phyloP scores from a whole-genome alignment of 2,797 vertebrate genomes.

The Sebastes hubbsi region DNA sequence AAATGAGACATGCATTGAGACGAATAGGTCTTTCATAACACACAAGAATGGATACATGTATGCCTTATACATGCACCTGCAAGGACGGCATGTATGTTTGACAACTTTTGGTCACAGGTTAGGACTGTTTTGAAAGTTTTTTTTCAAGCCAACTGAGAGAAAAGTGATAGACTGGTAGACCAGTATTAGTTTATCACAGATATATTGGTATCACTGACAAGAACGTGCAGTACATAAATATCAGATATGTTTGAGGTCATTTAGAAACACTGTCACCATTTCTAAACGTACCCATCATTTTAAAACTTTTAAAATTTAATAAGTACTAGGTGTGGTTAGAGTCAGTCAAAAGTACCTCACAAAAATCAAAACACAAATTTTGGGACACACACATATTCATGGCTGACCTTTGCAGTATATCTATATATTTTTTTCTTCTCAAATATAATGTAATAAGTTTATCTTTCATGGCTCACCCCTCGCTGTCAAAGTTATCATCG shows the following conservation, averaged over 20 bases:
- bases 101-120: background rate
- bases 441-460: too few relatives aligned
- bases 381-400: too few relatives aligned
- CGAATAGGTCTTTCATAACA: background rate
- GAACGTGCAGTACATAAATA: background rate
- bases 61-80: background rate
- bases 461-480: too few relatives aligned
- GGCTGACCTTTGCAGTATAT: too few relatives aligned
- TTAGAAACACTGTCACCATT: too few relatives aligned
- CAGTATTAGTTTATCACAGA: background rate
- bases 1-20: slow-evolving; percentile 37
- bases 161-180: too few relatives aligned
- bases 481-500: background rate
- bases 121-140: background rate
- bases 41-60: background rate
- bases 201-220: background rate
- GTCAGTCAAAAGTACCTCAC: too few relatives aligned
- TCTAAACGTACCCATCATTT: too few relatives aligned
- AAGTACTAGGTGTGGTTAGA: too few relatives aligned
- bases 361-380: too few relatives aligned
- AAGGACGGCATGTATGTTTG: background rate
- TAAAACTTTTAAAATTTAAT: too few relatives aligned
- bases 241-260: background rate
- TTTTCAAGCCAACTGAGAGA: background rate
- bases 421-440: too few relatives aligned